phyloP scores from a whole-genome alignment of 2,888 invertebrate genomes.

The Drosophila atripex region DNA sequence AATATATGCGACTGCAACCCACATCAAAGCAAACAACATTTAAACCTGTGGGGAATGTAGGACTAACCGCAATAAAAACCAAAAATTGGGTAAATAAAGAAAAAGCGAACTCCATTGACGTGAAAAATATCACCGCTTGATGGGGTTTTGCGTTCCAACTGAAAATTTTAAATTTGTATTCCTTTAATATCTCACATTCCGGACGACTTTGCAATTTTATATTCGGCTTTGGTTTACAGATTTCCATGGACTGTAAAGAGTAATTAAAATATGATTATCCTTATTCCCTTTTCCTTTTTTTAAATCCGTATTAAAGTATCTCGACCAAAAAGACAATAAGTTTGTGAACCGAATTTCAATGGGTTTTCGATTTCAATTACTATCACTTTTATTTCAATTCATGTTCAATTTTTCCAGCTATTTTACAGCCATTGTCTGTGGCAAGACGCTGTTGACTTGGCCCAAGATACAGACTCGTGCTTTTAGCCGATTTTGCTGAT shows the following conservation, averaged over 20 bases:
- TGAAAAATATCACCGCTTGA: slow-evolving; percentile 22
- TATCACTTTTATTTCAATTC: slow-evolving; percentile 60
- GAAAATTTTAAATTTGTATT: not conserved
- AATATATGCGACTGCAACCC: slow-evolving; percentile 52
- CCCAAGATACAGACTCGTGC: not conserved
- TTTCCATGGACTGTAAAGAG: not conserved
- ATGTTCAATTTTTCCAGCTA: slow-evolving; percentile 58
- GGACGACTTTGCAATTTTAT: not conserved
- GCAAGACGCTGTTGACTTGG: slow-evolving; percentile 26
- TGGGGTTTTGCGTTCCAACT: not conserved
- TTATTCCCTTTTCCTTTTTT: not conserved
- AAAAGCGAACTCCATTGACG: slow-evolving; percentile 22
- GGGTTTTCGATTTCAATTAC: slow-evolving; percentile 62
- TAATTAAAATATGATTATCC: not conserved
- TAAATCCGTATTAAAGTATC: slow-evolving; percentile 1
- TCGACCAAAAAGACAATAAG: slow-evolving; percentile 7
- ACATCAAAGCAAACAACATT: slow-evolving; percentile 48
- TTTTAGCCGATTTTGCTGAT: slow-evolving; percentile 6
- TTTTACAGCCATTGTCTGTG: slow-evolving; percentile 64
- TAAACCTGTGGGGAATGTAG: slow-evolving; percentile 25
- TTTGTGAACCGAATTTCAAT: slow-evolving; percentile 18
- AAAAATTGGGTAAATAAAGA: slow-evolving; percentile 34
- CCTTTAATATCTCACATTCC: not conserved
- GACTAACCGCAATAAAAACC: slow-evolving; percentile 20
- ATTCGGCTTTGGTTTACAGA: not conserved